Evolutionary conservation across 1,140 invertebrate species (phyloP).

Genomic region (Batillaria attramentaria): DNA sequence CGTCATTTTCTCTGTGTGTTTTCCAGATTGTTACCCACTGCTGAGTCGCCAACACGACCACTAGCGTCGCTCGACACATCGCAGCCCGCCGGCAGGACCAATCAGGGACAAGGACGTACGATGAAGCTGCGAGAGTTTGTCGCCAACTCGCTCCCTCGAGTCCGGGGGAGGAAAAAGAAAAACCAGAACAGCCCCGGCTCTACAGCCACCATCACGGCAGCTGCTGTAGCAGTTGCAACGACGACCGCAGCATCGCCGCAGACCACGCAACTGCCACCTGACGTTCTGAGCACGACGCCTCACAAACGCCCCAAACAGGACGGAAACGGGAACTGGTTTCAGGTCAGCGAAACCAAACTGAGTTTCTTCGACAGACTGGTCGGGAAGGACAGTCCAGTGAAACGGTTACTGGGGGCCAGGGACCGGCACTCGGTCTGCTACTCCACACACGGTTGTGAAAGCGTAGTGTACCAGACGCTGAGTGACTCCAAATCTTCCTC

Average conservation of each 20-base stretch:
- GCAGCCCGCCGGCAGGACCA: neutral
- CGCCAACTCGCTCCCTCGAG: conserved; percentile 53
- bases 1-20: conserved; percentile 1
- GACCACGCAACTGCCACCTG: neutral
- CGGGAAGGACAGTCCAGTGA: conserved; percentile 16
- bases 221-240: neutral
- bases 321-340: conserved; percentile 20
- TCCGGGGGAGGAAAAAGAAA: conserved; percentile 50
- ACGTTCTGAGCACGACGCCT: neutral
- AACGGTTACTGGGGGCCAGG: neutral
- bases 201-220: conserved; percentile 8
- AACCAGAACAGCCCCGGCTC: neutral
- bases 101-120: neutral
- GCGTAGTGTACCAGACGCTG: no score
- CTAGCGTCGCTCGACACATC: neutral
- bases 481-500: no score
- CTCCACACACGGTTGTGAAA: no score
- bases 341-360: conserved; percentile 15
- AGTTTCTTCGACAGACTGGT: conserved; percentile 19
- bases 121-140: conserved; percentile 55
- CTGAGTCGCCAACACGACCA: neutral
- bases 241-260: neutral
- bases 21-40: neutral
- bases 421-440: no score
- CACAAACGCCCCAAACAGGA: neutral